Conservation (phyloP, 1,140 invertebrate species). For the Zaprionus inermis region DNA sequence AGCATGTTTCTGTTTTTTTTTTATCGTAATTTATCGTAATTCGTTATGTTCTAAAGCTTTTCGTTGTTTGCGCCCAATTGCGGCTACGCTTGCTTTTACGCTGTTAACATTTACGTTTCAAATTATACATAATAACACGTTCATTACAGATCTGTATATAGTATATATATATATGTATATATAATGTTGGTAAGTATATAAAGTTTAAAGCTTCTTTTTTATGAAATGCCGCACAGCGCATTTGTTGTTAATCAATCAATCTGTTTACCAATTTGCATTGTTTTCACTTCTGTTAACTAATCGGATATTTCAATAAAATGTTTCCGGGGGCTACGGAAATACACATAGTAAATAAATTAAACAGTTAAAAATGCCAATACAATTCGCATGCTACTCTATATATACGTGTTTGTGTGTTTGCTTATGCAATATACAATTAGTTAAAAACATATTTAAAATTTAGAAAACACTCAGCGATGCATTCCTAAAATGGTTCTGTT, state of each 20-base stretch:
- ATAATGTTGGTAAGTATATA: conserved; percentile 40
- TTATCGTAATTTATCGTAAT: conserved; percentile 11
- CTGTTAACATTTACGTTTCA: conserved; percentile 52
- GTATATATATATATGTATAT: conserved; percentile 13
- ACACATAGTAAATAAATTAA: conserved; percentile 39
- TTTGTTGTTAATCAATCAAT: conserved; percentile 19
- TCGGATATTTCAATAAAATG: conserved; percentile 9
- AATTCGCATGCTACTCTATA: conserved; percentile 24
- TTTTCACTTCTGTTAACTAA: conserved; percentile 22
- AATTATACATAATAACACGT: conserved; percentile 40
- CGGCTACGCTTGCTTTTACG: conserved; percentile 48
- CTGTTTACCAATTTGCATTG: conserved; percentile 7
- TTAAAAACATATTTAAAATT: conserved; percentile 22
- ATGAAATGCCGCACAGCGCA: conserved; percentile 49
- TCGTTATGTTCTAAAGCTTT: conserved; percentile 52
- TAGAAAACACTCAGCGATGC: conserved; percentile 38
- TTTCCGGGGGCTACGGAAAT: background rate
- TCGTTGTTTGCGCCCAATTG: conserved; percentile 37
- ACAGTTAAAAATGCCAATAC: conserved; percentile 2
- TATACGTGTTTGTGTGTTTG: conserved; percentile 26
- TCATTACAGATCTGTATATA: conserved; percentile 30
- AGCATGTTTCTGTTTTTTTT: conserved; percentile 36
- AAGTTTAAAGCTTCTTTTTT: conserved; percentile 55
- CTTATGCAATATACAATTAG: conserved; percentile 54
- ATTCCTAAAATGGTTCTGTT: conserved; percentile 46